Base-by-base conservation (phyloP, 2,113 vertebrate genomes). In the Oceanodroma tethys region DNA sequence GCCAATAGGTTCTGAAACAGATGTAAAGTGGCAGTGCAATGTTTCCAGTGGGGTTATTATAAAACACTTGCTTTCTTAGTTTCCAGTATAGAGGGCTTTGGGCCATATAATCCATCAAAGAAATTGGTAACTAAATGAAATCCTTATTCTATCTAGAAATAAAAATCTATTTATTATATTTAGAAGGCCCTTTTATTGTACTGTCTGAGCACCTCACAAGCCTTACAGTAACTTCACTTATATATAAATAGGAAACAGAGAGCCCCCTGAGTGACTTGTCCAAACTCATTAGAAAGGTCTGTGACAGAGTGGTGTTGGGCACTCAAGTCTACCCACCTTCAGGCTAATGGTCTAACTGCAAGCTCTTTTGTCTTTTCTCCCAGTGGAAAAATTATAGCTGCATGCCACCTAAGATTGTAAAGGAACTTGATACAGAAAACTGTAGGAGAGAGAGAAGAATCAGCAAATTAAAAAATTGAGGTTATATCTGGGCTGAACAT, bases 61-160 rank as follows among this genome's bases (percentile, higher is more conserved):
- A 96, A 95, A 90, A 65, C 70, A 15, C 29, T 97, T 95, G 55
- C 62, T 95, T 96, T 88, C 52, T 78, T 82, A 81, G 75, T 80
- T 90, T 96, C 26, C 85, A 71, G 19, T 75, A 59, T 63, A 83
- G 50, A 92, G 76, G 82, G 75, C 32, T 95, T 85, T 84, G 58
- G 65, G 71, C 68, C 43, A 53, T 90, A 84, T 48, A 91, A 78
- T 92, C 48, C 45, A 78, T 89, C 45, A 97, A 56, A 90, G 60
- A 84, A 93, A 96, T 93, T 86, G 86, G 74, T 95, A 88, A 84
- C 68, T 90, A 76, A 78, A 86, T 96, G 16, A 86, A 97, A 94
- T 91, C 63, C 25, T 90, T 90, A 89, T 76, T 66, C 40, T 71
- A 83, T 63, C 70, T 88, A 76, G 75, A 92, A 84, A 79, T 97